Evolutionary conservation across 1,140 invertebrate genomes (phyloP), one percentile per base, ranked within the genome.

Genomic region (Aphidius ervi): DNA sequence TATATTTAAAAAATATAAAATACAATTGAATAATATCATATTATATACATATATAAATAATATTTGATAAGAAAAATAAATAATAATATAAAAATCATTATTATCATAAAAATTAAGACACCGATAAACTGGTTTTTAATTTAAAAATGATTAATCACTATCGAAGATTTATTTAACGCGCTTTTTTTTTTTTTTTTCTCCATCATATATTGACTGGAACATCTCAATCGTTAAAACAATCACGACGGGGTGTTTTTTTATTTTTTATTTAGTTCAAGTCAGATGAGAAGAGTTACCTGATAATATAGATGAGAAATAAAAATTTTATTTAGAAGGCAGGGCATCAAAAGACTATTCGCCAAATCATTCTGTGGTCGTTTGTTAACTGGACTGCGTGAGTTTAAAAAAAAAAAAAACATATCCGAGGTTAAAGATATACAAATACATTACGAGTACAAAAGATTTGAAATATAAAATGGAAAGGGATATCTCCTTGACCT

Each of bases 141-240:
- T 77, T 74, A 69, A 73, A 74, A 77, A 77, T 75, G 74, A 80
- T 80, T 79, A 80, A 80, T 80, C 78, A 80, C 68, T 57, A 20
- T 47, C 39, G 41, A 48, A 57, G 7, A 49, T 57, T 37, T 10
- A 23, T 9, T 6, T n/a, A 61, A 46, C 45, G 43, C 10, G 23
- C 23, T 31, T 31, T 31, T 31, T 31, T 31, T 31, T 2, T 23
- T 23, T 31, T 31, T 31, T 31, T 31, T 31, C 23, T 31, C 4
- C 23, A 31, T 31, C 23, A 31, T 31, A 31, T 31, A 31, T 31
- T 31, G 23, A 31, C 23, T 31, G 23, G 63, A 80, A 80, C 75
- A 72, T 73, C 78, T 79, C 77, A 78, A 79, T 79, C 78, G 76
- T 79, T 31, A 76, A 80, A 80, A 80, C 78, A 79, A 79, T 79